These are phyloP conservation scores for Rhabdomys pumilio DNA, from an alignment of 2,797 vertebrate species.

Conservation along the genomic window DNA sequence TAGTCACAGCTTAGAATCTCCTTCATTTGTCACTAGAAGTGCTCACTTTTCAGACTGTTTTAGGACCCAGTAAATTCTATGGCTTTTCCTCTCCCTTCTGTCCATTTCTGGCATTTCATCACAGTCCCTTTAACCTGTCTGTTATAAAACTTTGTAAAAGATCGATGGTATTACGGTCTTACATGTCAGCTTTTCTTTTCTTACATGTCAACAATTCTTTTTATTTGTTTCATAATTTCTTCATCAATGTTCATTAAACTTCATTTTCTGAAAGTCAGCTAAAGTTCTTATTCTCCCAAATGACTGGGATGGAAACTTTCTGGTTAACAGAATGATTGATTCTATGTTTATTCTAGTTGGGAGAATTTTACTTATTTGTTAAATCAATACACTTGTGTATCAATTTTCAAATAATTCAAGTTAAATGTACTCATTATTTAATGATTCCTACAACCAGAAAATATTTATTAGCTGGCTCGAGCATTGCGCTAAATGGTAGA, in stretches of 20 bases:
- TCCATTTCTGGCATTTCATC: slow-evolving; percentile 45
- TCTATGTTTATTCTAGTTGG: slow-evolving; percentile 6
- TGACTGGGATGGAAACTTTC: slow-evolving; percentile 3
- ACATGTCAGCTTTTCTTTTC: not conserved
- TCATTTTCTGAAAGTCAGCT: slow-evolving; percentile 52
- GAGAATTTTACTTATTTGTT: slow-evolving; percentile 57
- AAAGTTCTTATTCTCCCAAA: slow-evolving; percentile 50
- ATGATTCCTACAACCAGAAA: slow-evolving; percentile 56
- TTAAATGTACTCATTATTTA: slow-evolving; percentile 37
- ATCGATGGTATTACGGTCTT: not conserved
- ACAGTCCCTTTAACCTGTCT: not conserved
- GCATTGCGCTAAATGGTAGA: not conserved
- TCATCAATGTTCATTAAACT: not conserved
- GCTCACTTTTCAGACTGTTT: slow-evolving; percentile 59
- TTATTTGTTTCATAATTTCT: slow-evolving; percentile 55
- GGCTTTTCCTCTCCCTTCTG: not conserved
- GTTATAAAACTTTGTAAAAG: slow-evolving; percentile 18
- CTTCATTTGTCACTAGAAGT: slow-evolving; percentile 21
- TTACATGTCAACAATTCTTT: not conserved
- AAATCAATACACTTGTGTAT: slow-evolving; percentile 37
- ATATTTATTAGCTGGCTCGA: slow-evolving; percentile 19
- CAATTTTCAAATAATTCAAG: slow-evolving; percentile 59
- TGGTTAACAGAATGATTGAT: slow-evolving; percentile 21
- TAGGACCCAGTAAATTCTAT: slow-evolving; percentile 4
- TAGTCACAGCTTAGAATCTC: not conserved